Conservation (phyloP, 2,888 invertebrate genomes). For the Cremastinae sp. region DNA sequence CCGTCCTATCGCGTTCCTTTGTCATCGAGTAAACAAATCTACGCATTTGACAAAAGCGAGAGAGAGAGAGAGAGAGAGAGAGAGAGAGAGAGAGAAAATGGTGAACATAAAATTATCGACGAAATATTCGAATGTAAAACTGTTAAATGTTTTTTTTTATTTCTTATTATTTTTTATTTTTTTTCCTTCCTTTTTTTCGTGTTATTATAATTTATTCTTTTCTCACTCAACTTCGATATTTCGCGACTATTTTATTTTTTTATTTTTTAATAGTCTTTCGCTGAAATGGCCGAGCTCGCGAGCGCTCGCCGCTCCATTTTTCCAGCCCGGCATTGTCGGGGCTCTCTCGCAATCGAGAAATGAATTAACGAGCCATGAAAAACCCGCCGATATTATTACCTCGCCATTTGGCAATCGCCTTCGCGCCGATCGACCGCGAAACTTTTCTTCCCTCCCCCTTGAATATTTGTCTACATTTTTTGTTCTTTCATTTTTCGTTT, state of each 20-base stretch:
- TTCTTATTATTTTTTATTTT: too few species aligned
- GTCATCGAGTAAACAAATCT: conserved; percentile 46
- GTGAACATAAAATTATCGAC: too few species aligned
- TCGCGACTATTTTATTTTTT: too few species aligned
- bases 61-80: conserved; percentile 3
- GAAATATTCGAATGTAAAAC: conserved; percentile 67
- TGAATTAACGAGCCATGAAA: conserved; percentile 75
- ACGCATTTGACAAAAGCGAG: neutral
- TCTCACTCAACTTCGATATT: conserved; percentile 25
- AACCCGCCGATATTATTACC: conserved; percentile 41
- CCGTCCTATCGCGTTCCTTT: conserved; percentile 60
- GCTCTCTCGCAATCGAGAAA: conserved; percentile 68
- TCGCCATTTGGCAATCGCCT: conserved; percentile 1
- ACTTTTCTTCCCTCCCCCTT: too few species aligned
- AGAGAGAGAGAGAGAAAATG: conserved; percentile 9
- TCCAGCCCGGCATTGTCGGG: conserved; percentile 53
- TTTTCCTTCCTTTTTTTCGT: neutral
- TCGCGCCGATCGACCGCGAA: neutral
- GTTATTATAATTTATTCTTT: too few species aligned
- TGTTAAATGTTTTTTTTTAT: conserved; percentile 57
- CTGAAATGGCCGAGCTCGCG: neutral
- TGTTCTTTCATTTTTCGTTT: too few species aligned
- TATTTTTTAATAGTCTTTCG: conserved; percentile 5
- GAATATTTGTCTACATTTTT: too few species aligned
- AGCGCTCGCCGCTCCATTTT: conserved; percentile 48